phyloP scores from a whole-genome alignment of 2,888 invertebrate species.

The Callinectes sapidus region DNA sequence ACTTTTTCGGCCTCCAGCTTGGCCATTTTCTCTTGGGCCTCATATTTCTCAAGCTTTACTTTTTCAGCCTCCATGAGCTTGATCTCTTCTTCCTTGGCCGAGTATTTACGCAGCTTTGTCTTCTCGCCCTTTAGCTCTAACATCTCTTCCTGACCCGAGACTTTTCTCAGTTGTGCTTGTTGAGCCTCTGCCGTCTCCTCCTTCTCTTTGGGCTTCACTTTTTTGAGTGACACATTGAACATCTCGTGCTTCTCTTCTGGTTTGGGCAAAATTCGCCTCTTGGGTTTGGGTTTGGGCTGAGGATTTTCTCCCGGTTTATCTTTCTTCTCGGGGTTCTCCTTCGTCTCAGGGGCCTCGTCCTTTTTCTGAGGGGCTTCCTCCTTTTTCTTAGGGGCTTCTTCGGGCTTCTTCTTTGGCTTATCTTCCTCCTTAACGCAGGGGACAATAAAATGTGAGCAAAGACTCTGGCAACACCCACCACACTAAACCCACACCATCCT shows the following conservation, averaged over 20 bases:
- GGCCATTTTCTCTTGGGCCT: slow-evolving; percentile 38
- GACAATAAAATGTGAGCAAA: slow-evolving; percentile 57
- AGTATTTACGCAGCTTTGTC: slow-evolving; percentile 48
- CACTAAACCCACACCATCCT: not conserved
- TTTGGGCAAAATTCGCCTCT: slow-evolving; percentile 34
- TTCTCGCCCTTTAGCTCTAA: slow-evolving; percentile 48
- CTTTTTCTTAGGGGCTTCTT: slow-evolving; percentile 37
- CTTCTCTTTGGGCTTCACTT: slow-evolving; percentile 47
- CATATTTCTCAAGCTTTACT: slow-evolving; percentile 48
- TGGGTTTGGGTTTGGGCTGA: slow-evolving; percentile 47
- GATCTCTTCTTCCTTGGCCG: slow-evolving; percentile 49
- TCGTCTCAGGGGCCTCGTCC: slow-evolving; percentile 26
- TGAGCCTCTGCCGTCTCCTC: slow-evolving; percentile 36
- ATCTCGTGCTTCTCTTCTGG: slow-evolving; percentile 45
- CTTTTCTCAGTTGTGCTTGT: slow-evolving; percentile 43
- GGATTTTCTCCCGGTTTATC: not conserved
- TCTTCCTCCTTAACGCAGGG: slow-evolving; percentile 55
- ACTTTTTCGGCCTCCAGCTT: slow-evolving; percentile 38
- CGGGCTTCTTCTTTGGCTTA: slow-evolving; percentile 43
- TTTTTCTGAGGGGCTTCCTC: slow-evolving; percentile 24
- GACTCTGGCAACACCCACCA: slow-evolving; percentile 2
- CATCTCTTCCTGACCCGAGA: slow-evolving; percentile 33
- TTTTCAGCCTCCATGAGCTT: slow-evolving; percentile 45
- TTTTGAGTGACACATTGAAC: slow-evolving; percentile 47
- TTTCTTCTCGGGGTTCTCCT: slow-evolving; percentile 25